These are phyloP conservation scores for Rhinatrema bivittatum DNA, from an alignment of 2,797 vertebrate species.

Conservation along the genomic window DNA sequence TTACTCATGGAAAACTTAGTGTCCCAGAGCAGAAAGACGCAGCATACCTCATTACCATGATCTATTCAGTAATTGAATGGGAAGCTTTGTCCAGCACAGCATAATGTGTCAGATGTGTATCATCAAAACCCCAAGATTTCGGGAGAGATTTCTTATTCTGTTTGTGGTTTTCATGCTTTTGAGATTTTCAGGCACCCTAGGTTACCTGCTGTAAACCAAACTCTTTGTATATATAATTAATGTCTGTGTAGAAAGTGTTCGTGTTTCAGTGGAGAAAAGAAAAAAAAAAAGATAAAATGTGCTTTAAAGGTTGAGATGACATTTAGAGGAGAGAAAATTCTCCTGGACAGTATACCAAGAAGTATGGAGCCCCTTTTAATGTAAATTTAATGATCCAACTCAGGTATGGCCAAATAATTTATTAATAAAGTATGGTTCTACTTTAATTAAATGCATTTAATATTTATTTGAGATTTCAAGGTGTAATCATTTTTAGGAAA, in stretches of 20 bases:
- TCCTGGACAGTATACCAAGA: no score
- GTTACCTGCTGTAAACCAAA: not conserved
- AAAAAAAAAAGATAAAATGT: no score
- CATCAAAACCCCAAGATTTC: not conserved
- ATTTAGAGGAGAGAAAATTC: no score
- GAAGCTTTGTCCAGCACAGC: no score
- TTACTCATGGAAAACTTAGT: no score
- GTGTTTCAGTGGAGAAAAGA: no score
- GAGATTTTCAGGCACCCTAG: not conserved
- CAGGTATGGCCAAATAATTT: no score
- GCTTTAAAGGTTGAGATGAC: no score
- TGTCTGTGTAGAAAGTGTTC: no score
- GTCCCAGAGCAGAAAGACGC: constrained; percentile 14
- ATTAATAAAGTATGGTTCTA: constrained; percentile 1
- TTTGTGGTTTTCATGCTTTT: not conserved
- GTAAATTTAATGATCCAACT: not conserved
- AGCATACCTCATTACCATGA: not conserved
- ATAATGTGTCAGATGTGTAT: no score
- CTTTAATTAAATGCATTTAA: constrained; percentile 13
- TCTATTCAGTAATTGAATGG: not conserved
- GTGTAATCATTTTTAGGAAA: not conserved
- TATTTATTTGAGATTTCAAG: not conserved
- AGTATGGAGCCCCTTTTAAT: not conserved
- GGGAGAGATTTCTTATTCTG: not conserved
- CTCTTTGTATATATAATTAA: not conserved